Evolutionary conservation across 2,113 vertebrate species (phyloP), one percentile per base, ranked within the genome.

Genomic region (Dipodomys stephensi): DNA sequence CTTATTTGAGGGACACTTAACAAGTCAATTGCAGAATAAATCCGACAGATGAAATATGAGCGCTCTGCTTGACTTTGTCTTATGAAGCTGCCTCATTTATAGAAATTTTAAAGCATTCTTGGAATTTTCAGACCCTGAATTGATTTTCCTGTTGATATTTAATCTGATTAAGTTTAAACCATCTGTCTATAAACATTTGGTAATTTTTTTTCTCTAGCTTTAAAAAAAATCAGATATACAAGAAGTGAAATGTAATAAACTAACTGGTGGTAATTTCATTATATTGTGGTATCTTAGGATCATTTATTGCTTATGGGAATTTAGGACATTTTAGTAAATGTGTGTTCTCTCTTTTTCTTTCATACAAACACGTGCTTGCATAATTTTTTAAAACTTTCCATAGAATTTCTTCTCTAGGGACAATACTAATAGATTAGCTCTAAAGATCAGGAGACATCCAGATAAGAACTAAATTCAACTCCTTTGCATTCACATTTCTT

Each of bases 21-120:
- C 96, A 90, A 97, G 96, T 97, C 98, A 98, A 97, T 97, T 96
- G 95, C 93, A 95, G 73, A 96, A 96, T 92, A 97, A 98, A 96
- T 94, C 92, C 85, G 69, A 97, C 97, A 97, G 94, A 94, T 97
- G 95, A 97, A 98, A 97, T 96, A 95, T 57, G 95, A 97, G 90
- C 91, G 39, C 86, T 86, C 92, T 78, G 89, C 77, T 91, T 93
- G 82, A 80, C 25, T 97, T 94, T 96, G 57, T 86, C 88, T 97
- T 81, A 95, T 74, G 85, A 92, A 94, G 96, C 93, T 96, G 87
- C 83, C 77, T 81, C 85, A 78, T 94, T 57, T 94, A 97, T 68
- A 88, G 88, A 87, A 86, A 69, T 95, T 96, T 97, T 85, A 90
- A 95, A 98, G 95, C 69, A 94, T 95, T 86, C 95, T 97, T 97